Base-by-base conservation (phyloP, 2,888 invertebrate genomes). In the Torymus auratus region DNA sequence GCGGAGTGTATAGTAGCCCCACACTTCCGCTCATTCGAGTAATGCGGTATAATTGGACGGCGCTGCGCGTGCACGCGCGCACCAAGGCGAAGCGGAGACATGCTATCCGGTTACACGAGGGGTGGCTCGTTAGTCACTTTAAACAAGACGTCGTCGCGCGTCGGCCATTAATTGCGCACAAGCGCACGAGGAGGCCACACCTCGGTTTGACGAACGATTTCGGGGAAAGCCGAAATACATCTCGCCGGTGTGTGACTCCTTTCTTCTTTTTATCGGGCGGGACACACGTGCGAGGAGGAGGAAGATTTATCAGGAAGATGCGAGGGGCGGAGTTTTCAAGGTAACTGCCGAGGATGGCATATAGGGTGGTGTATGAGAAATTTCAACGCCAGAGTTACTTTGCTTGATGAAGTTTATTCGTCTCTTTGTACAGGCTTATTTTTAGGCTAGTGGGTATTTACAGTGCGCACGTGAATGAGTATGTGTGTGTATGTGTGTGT, bases 161-260 rank as follows among this genome's bases (percentile, higher is more conserved):
- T 78, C 79, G 81, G 76, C 83, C 88, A 87, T 89, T 89, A 88
- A 89, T 88, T 88, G 86, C 83, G 86, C 86, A 41, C 86, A 84
- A 85, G 83, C 83, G 20, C 20, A 20, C 20, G 76, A 20, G 53
- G 60, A 55, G 61, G 41, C 41, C 41, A 41, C 41, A 58, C 60
- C 61, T 65, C 82, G 41, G 82, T 85, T 87, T 88, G 88, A 89
- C 85, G 86, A 83, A 89, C 87, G 86, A 85, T 88, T 89, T 88
- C 88, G 85, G 80, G 84, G 86, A 88, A 88, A 84, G 83, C 81
- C 82, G 82, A 84, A 73, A 85, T 83, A 84, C 81, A 82, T 78
- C 52, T 72, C 69, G 68, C n/a, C 56, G 64, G 41, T 41, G 41
- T 41, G 41, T 41, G 15, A 13, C 50, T 65, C 67, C 71, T 2